Base-by-base conservation (phyloP, 2,113 vertebrate genomes). In the Syngnathoides biaculeatus region DNA sequence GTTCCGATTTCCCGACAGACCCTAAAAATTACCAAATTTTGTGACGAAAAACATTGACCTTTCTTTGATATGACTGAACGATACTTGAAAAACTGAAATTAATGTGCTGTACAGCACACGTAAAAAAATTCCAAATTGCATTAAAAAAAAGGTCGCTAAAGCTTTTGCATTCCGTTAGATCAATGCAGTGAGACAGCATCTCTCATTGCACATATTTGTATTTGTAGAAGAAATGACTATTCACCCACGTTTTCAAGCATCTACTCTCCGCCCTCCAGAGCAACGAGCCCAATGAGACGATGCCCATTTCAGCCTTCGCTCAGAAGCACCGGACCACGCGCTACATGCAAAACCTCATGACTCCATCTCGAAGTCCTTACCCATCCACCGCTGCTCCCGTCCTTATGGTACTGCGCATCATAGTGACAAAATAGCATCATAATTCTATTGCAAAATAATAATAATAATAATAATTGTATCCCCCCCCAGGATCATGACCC, bases 261-360 rank as follows among this genome's bases (percentile, higher is more conserved):
- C 2, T 17, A 10, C 12, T 2, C 8, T 40, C 13, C 13, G 8
- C 68, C 57, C 79, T 57, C 38, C 89, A 99, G 97, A 99, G 97
- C 79, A 98, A 97, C 0, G 96, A 99, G 76, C 95, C 97, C 79
- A 96, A 95, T 39, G 97, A 99, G 84, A 99, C 96, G 1, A 99
- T 99, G 97, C 97, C 96, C 27, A 99, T 99, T 65, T 92, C 96
- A 79, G 95, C 97, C 79, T 99, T 99, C 65, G 96, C 95, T 64
- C 97, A 98, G 88, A 99, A 98, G 84, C 97, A 96, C 30, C 92
- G 97, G 42, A 94, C 96, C 11, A 92, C 94, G 4, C 92, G 95
- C 65, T 96, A 85, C 78, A 79, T 94, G 68, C 91, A 91, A 69
- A 90, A 81, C 86, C 93, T 96, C 75, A 89, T 95, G 92, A 98